These are phyloP conservation scores for Eubasilissa splendida DNA, from an alignment of 2,888 invertebrate species.

Conservation along the genomic window DNA sequence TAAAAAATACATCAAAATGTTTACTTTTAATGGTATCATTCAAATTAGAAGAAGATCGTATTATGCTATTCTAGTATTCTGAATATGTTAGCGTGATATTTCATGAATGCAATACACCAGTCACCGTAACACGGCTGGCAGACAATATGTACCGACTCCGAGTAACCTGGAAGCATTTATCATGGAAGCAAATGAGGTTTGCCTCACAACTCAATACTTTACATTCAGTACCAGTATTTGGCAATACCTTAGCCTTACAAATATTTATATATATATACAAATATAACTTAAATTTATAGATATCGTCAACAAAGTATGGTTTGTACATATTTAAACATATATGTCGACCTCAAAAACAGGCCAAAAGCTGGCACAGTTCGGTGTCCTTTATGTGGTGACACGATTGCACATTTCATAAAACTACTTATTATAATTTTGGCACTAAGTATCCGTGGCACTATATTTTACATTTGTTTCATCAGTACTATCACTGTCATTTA, in stretches of 20 bases:
- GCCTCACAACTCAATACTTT: slow-evolving; percentile 21
- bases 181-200: slow-evolving; percentile 23
- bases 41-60: slow-evolving; percentile 50
- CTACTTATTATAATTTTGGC: slow-evolving; percentile 76
- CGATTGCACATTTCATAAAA: slow-evolving; percentile 71
- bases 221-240: slow-evolving; percentile 42
- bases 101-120: slow-evolving; percentile 34
- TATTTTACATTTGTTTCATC: slow-evolving; percentile 70
- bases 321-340: slow-evolving; percentile 45
- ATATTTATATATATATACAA: slow-evolving; percentile 46
- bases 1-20: slow-evolving; percentile 58
- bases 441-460: slow-evolving; percentile 77
- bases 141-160: neutral
- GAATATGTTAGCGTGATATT: slow-evolving; percentile 58
- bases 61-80: slow-evolving; percentile 45
- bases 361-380: slow-evolving; percentile 34
- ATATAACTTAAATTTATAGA: slow-evolving; percentile 44
- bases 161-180: slow-evolving; percentile 46
- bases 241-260: slow-evolving; percentile 46
- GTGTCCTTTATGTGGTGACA: slow-evolving; percentile 59
- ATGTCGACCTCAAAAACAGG: slow-evolving; percentile 32
- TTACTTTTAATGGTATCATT: slow-evolving; percentile 51
- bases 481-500: slow-evolving; percentile 65
- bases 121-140: slow-evolving; percentile 2
- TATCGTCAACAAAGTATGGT: slow-evolving; percentile 23